phyloP scores from a whole-genome alignment of 2,797 vertebrate species.

The Nannoperca australis region DNA sequence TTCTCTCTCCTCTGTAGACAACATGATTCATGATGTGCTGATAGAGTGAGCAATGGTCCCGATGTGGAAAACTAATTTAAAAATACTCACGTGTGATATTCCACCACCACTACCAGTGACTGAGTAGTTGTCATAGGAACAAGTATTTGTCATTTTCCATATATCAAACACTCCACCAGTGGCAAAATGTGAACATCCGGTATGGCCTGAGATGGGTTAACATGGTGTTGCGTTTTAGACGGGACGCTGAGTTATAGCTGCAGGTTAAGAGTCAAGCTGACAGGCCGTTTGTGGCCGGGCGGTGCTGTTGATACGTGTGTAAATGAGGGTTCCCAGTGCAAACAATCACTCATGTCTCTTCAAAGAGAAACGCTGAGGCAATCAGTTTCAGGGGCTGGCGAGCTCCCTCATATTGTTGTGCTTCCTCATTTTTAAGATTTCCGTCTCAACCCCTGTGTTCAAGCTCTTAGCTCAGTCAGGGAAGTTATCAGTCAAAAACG shows the following conservation, averaged over 20 bases:
- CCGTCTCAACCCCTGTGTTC: conserved; percentile 43
- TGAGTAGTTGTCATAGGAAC: conserved; percentile 34
- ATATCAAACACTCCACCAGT: conserved; percentile 8
- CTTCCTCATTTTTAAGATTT: conserved; percentile 70
- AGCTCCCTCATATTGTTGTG: conserved; percentile 46
- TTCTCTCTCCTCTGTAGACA: not conserved
- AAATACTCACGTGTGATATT: conserved; percentile 50
- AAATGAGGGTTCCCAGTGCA: conserved; percentile 57
- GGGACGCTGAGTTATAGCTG: conserved; percentile 64
- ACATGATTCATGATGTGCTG: conserved; percentile 56
- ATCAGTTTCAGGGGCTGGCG: conserved; percentile 48
- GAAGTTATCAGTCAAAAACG: conserved; percentile 61
- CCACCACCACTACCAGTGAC: conserved; percentile 22
- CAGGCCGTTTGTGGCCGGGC: conserved; percentile 60
- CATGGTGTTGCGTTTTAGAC: conserved; percentile 28
- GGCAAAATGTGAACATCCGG: conserved; percentile 37
- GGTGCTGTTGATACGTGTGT: conserved; percentile 61
- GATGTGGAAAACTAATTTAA: conserved; percentile 54
- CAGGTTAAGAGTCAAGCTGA: conserved; percentile 74
- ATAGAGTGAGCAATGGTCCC: conserved; percentile 31
- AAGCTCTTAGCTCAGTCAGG: conserved; percentile 28
- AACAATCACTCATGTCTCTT: conserved; percentile 63
- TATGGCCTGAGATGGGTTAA: conserved; percentile 48
- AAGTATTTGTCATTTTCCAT: conserved; percentile 41
- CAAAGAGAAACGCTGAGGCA: conserved; percentile 62